These are phyloP conservation scores for Camelus dromedarius DNA, from an alignment of 2,113 vertebrate species.

Conservation along the genomic window DNA sequence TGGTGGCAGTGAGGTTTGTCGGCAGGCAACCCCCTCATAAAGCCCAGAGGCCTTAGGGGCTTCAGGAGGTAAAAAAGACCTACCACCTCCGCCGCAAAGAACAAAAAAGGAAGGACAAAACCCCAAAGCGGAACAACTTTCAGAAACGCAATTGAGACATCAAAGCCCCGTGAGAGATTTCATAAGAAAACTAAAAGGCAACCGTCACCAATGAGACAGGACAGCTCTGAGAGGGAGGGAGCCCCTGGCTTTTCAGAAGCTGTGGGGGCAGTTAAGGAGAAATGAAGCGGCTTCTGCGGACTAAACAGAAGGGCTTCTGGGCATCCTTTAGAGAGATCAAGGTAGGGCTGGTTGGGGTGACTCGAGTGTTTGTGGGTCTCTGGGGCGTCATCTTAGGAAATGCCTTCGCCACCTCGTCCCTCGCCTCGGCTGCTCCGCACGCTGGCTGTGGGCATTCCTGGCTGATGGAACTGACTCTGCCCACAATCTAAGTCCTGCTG, in stretches of 20 bases:
- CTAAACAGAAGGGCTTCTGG: neutral
- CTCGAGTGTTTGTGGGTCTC: neutral
- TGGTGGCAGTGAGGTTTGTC: neutral
- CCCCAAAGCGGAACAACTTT: conserved; percentile 65
- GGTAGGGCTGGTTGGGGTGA: neutral
- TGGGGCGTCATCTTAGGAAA: neutral
- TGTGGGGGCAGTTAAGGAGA: conserved; percentile 23
- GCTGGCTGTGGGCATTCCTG: neutral
- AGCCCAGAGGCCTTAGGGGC: neutral
- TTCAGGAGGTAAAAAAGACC: neutral
- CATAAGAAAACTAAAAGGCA: conserved; percentile 47
- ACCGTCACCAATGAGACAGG: neutral
- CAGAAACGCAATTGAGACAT: conserved; percentile 60
- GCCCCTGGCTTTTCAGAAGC: neutral
- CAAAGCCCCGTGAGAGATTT: conserved; percentile 69
- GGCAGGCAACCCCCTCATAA: neutral
- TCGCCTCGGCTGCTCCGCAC: neutral
- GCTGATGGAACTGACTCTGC: too few relatives aligned
- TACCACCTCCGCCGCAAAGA: conserved; percentile 36
- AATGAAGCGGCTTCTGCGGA: neutral
- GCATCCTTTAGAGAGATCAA: neutral
- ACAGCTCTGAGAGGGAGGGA: neutral
- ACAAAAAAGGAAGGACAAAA: conserved; percentile 65
- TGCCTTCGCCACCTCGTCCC: neutral
- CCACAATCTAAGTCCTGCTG: accelerated